phyloP scores from a whole-genome alignment of 1,140 invertebrate species.

The Bacillus rossius region DNA sequence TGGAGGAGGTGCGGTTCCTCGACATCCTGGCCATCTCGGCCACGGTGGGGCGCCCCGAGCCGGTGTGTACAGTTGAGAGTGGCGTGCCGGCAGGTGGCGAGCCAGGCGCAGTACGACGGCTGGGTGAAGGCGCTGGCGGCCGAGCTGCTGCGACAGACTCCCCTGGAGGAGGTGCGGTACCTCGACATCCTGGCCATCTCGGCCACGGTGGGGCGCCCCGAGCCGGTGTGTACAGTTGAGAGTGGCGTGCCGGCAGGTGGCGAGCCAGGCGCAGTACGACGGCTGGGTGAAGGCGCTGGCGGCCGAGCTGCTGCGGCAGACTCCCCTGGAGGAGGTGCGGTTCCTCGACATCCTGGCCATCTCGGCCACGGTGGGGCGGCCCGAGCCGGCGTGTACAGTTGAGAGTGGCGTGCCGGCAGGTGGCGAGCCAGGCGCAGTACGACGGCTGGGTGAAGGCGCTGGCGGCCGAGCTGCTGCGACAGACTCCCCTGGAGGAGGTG shows the following conservation, averaged over 20 bases:
- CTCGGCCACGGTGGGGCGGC: slow-evolving; percentile 36
- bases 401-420: slow-evolving; percentile 48
- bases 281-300: slow-evolving; percentile 57
- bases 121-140: slow-evolving; percentile 58
- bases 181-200: slow-evolving; percentile 43
- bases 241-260: slow-evolving; percentile 47
- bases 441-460: slow-evolving; percentile 57
- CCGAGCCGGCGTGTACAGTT: no score
- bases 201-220: no score
- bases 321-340: slow-evolving; percentile 49
- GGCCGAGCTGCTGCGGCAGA: slow-evolving; percentile 55
- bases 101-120: slow-evolving; percentile 50
- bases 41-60: no score
- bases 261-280: slow-evolving; percentile 50
- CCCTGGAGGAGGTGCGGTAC: slow-evolving; percentile 46
- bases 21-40: slow-evolving; percentile 44
- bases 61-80: no score
- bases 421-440: slow-evolving; percentile 49
- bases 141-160: slow-evolving; percentile 56
- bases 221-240: no score
- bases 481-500: slow-evolving; percentile 53
- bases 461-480: slow-evolving; percentile 54
- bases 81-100: slow-evolving; percentile 48
- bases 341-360: slow-evolving; percentile 43
- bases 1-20: slow-evolving; percentile 45